These are phyloP conservation scores for Microcebus jonahi DNA, from an alignment of 2,113 vertebrate species.

Conservation along the genomic window DNA sequence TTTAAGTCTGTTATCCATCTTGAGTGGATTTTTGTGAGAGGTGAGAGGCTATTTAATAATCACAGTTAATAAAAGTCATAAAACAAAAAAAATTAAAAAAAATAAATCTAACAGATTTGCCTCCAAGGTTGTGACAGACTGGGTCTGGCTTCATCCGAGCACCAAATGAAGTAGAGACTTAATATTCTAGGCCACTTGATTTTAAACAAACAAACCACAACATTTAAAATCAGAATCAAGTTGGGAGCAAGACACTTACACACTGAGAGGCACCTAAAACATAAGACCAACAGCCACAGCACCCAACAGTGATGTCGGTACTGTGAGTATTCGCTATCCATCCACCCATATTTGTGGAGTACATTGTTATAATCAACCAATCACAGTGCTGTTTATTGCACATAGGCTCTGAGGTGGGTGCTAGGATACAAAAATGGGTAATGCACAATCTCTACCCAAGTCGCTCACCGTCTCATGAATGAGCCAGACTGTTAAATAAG, in stretches of 20 bases:
- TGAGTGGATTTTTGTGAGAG: too few relatives aligned
- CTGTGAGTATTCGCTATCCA: not conserved
- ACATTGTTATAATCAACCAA: not conserved
- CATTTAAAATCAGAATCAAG: constrained; percentile 4
- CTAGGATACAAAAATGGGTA: too few relatives aligned
- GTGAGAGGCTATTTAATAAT: too few relatives aligned
- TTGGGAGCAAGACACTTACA: not conserved
- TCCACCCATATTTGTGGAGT: not conserved
- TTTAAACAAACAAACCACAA: not conserved
- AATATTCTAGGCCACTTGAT: not conserved
- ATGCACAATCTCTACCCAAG: not conserved
- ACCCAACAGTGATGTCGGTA: not conserved
- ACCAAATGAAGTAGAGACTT: not conserved
- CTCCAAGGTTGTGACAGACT: not conserved
- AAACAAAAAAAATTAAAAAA: too few relatives aligned
- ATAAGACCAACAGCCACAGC: not conserved
- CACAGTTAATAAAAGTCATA: too few relatives aligned
- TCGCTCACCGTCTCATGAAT: not conserved
- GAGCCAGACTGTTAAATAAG: not conserved
- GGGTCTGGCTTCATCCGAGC: not conserved
- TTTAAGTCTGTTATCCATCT: too few relatives aligned
- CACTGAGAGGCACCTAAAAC: not conserved
- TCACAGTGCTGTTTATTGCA: not conserved
- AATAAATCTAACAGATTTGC: not conserved
- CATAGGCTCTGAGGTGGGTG: not conserved